Conservation (phyloP, 1,140 invertebrate genomes). For the Cotesia chilonis region DNA sequence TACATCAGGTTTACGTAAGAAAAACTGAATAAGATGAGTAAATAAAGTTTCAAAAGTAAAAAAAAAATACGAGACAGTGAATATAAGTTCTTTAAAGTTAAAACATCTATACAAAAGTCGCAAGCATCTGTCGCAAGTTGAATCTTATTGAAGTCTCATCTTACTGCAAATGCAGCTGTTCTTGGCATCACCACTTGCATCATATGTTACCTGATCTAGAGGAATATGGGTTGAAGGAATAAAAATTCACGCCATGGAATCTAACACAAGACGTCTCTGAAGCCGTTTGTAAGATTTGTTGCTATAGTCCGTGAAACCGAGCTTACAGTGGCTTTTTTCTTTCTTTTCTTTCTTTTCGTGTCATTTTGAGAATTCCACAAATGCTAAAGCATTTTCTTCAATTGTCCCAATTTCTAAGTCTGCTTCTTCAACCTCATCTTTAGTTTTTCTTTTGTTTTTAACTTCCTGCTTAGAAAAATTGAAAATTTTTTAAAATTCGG, state of each 20-base stretch:
- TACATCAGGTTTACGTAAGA: too few species aligned
- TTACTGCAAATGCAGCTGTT: conserved; percentile 9
- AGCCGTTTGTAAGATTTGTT: conserved; percentile 21
- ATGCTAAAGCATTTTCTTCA: conserved; percentile 27
- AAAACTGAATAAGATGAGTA: too few species aligned
- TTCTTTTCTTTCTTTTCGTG: conserved; percentile 3
- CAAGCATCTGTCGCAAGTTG: conserved; percentile 12
- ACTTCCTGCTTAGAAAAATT: neutral
- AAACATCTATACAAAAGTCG: neutral
- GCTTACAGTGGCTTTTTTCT: neutral
- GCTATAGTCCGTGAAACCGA: conserved; percentile 14
- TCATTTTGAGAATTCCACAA: conserved; percentile 6
- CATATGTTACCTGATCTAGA: conserved; percentile 5
- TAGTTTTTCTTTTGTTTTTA: neutral
- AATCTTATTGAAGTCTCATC: conserved; percentile 9
- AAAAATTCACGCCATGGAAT: conserved; percentile 20
- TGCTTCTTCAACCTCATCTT: neutral
- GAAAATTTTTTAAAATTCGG: neutral
- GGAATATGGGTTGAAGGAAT: neutral
- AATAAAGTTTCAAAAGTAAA: neutral
- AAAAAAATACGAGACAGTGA: too few species aligned
- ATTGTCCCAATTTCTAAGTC: conserved; percentile 31
- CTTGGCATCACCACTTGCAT: conserved; percentile 9
- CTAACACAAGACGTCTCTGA: neutral
- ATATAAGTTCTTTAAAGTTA: neutral